phyloP scores from a whole-genome alignment of 2,113 vertebrate species.

The Tetrao urogallus region DNA sequence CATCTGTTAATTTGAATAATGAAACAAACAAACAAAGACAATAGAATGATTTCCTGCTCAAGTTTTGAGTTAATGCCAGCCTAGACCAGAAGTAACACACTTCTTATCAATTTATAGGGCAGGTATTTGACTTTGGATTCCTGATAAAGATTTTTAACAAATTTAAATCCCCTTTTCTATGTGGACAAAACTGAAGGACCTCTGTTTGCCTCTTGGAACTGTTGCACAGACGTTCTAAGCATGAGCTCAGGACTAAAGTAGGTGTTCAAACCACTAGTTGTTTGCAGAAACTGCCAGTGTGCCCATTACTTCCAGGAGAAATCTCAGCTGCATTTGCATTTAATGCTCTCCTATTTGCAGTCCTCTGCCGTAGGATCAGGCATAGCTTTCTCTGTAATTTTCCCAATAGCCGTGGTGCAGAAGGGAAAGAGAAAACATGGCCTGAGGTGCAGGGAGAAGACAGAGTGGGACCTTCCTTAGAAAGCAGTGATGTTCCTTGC shows the following conservation, averaged over 20 bases:
- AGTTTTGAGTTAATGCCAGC: constrained; percentile 39
- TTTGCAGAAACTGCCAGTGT: background rate
- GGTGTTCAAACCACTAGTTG: rapidly evolving
- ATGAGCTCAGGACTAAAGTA: background rate
- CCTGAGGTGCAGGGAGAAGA: background rate
- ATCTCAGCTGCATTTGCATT: background rate
- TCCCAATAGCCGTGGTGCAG: background rate
- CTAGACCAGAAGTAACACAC: constrained; percentile 44
- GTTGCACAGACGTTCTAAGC: background rate
- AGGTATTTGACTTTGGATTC: background rate
- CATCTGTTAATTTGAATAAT: constrained; percentile 74
- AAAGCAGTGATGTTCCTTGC: background rate
- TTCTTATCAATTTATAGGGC: constrained; percentile 23
- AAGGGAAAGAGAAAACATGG: background rate
- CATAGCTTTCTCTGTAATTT: background rate
- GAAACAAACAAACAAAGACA: background rate
- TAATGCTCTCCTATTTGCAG: background rate
- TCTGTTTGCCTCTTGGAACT: background rate
- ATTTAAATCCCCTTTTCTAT: background rate
- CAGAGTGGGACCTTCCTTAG: background rate
- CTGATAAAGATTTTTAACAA: background rate
- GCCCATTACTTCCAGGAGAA: background rate
- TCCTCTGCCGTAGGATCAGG: background rate
- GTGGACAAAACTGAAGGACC: background rate
- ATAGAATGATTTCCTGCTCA: constrained; percentile 31